phyloP scores from a whole-genome alignment of 2,113 vertebrate genomes.

The Rhinoderma darwinii region DNA sequence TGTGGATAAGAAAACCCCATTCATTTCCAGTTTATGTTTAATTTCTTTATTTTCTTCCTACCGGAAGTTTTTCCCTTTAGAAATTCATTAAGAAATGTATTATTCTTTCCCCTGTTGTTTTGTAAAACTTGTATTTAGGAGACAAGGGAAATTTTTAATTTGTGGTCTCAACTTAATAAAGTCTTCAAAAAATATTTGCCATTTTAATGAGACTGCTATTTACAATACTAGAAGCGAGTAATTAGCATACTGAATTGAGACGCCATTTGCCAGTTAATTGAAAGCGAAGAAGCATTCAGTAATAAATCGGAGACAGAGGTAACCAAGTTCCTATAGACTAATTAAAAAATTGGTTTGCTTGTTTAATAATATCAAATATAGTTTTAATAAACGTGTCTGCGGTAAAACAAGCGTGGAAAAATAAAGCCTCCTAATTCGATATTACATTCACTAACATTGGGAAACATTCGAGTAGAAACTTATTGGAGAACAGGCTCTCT shows the following conservation, averaged over 20 bases:
- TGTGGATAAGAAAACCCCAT: no score
- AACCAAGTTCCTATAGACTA: background rate
- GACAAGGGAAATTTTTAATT: background rate
- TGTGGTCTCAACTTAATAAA: background rate
- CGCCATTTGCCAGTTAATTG: slow-evolving; percentile 28
- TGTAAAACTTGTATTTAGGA: background rate
- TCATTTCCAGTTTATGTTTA: no score
- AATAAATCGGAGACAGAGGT: slow-evolving; percentile 2
- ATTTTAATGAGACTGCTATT: slow-evolving; percentile 21
- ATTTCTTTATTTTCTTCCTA: no score
- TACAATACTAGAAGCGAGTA: background rate
- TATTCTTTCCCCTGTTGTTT: background rate
- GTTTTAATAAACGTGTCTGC: slow-evolving; percentile 7
- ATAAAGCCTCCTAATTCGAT: background rate
- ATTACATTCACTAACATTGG: background rate
- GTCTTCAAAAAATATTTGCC: slow-evolving; percentile 16
- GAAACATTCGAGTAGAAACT: background rate
- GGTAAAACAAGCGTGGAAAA: background rate
- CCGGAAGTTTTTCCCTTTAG: no score
- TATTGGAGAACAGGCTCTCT: background rate
- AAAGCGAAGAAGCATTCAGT: slow-evolving; percentile 6
- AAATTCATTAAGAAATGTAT: no score
- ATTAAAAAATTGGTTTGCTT: slow-evolving; percentile 29
- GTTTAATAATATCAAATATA: slow-evolving; percentile 19
- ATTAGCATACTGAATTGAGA: slow-evolving; percentile 25